Base-by-base conservation (phyloP, 2,113 vertebrate genomes). In the Plecturocebus donacophilus region DNA sequence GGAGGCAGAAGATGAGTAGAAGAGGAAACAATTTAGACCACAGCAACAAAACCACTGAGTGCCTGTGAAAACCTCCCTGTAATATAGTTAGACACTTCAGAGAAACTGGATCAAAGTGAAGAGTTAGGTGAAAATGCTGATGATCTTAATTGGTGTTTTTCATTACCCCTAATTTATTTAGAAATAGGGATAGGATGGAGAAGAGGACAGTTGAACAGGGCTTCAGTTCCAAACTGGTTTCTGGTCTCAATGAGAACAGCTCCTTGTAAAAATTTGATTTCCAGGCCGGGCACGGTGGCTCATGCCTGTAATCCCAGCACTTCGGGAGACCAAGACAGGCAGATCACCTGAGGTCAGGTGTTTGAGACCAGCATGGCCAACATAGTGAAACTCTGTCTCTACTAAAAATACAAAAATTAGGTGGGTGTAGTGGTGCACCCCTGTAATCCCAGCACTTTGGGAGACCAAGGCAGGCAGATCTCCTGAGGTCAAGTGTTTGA, bases 191-290 rank as follows among this genome's bases (percentile, higher is more conserved):
- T 49, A 35, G 23, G 40, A 40, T 32, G 38, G 16, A 77, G 38
- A 92, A 71, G 30, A 75, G 47, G 42, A n/a, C 3, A 52, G 47
- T 0, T n/a, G 2, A n/a, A 66, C 30, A 49, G 21, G 27, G 8
- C 3, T 61, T 58, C 2, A 1, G 32, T 32, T 3, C 35, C 47
- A 35, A 16, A 9, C 6, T 84, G 49, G 40, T 58, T 25, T 70
- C 19, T 32, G 81, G 87, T 42, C 86, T 96, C 56, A 8, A 10
- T 9, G 23, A 54, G 30, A 91, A 30, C 11, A 86, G 42, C 23
- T 90, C 54, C 47, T 84, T 81, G 8, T 79, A 56, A 82, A 96
- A 75, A 58, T 38, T 8, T 80, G 76, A 95, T 66, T 84, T 93
- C 38, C 54, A 8, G 61, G 27, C 12, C 61, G 6, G 0, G 25